Evolutionary conservation across 2,888 invertebrate genomes (phyloP), one percentile per base, ranked within the genome.

Genomic region (Meta bourneti): DNA sequence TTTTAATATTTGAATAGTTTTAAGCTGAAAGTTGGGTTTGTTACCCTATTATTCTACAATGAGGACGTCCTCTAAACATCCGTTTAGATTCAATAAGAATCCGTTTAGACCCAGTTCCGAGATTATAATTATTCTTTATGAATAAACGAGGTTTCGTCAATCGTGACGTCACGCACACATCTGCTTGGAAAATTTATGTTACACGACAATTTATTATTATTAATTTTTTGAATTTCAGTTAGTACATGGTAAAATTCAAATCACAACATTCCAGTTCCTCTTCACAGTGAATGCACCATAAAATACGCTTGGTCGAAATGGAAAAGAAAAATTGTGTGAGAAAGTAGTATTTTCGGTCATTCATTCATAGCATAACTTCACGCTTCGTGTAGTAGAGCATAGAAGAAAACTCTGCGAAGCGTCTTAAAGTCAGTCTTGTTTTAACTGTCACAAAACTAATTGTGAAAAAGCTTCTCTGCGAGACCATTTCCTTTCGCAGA

Each of bases 391-490:
- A 61, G 54, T 61, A 61, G 61, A 79, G 79, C 48, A 79, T 61
- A n/a, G 16, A 79, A 61, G 54, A 51, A 61, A 51, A 51, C 16
- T 51, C 77, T 9, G 16, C 34, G 79, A 79, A 79, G 74, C 52
- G 34, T 75, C 75, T 72, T 71, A 82, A 82, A 49, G 70, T 19
- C 72, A 48, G 13, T 52, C 51, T 84, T 84, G 74, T 75, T 54
- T 84, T 84, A 54, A 75, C 16, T 83, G 75, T 84, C 61, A 48
- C 34, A 54, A n/a, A 75, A 49, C 74, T 75, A 54, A 84, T 84
- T 84, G 52, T 52, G 48, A 77, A 16, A 78, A 78, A 78, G 11
- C 11, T 52, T 52, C 16, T 54, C 48, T 13, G 51, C 51, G 51
- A 51, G 72, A 51, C 83, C 74, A 75, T 75, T 84, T 84, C 84